Evolutionary conservation across 1,140 invertebrate species (phyloP).

Genomic region (Polypedilum vanderplanki): DNA sequence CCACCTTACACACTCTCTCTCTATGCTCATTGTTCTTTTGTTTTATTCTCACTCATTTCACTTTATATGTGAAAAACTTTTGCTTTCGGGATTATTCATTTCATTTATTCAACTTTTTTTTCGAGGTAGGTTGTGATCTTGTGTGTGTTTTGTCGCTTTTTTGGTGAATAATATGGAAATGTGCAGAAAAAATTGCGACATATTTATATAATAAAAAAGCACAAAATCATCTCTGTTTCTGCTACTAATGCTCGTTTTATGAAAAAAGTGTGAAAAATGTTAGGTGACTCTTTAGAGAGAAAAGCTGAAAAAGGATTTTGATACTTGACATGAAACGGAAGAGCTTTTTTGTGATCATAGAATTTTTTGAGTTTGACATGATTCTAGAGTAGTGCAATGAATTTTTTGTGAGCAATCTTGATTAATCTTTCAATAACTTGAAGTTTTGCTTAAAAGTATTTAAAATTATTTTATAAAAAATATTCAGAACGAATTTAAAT

Average conservation of each 20-base stretch:
- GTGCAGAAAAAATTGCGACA: not conserved
- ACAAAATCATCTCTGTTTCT: not conserved
- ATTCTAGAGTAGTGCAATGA: no score
- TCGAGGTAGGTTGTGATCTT: not conserved
- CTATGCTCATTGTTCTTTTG: conserved; percentile 5
- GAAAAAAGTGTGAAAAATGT: not conserved
- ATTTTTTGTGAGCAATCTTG: no score
- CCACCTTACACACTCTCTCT: not conserved
- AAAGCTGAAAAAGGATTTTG: no score
- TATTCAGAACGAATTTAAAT: no score
- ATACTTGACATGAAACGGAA: no score
- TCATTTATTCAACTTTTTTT: not conserved
- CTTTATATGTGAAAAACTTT: conserved; percentile 13
- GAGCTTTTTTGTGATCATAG: no score
- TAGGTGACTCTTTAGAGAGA: no score
- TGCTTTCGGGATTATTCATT: conserved; percentile 17
- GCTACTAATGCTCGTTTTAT: not conserved
- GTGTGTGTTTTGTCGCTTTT: not conserved
- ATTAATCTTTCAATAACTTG: no score
- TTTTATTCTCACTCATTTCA: not conserved
- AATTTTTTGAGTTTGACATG: no score
- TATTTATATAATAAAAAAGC: not conserved
- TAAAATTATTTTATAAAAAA: no score
- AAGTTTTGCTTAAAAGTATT: no score
- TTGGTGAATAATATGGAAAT: not conserved